phyloP scores from a whole-genome alignment of 1,140 invertebrate genomes.

The Calephelis nemesis region DNA sequence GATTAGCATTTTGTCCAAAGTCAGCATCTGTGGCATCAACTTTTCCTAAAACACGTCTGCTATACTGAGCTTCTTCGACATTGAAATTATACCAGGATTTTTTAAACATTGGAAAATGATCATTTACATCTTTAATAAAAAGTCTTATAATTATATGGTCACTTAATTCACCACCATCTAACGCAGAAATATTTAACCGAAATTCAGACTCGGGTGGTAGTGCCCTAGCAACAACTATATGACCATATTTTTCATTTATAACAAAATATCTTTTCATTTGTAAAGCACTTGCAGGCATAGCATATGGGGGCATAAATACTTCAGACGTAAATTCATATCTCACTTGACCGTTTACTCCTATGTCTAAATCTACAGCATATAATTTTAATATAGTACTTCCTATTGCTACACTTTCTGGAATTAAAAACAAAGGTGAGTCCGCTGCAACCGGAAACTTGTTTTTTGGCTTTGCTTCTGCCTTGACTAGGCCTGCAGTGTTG shows the following conservation, averaged over 20 bases:
- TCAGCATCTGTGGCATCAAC: constrained; percentile 89
- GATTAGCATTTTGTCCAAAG: constrained; percentile 86
- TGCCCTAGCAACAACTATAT: constrained; percentile 86
- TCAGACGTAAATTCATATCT: constrained; percentile 87
- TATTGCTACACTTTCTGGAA: constrained; percentile 89
- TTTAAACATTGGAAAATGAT: constrained; percentile 90
- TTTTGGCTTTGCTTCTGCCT: constrained; percentile 67
- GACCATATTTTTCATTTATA: constrained; percentile 86
- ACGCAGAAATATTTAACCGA: constrained; percentile 86
- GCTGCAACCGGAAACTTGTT: constrained; percentile 76
- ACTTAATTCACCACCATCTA: constrained; percentile 86
- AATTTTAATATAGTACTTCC: constrained; percentile 88
- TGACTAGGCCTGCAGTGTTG: constrained; percentile 47
- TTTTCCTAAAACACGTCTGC: constrained; percentile 84
- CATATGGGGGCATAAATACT: constrained; percentile 79
- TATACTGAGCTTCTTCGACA: constrained; percentile 87
- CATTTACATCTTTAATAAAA: constrained; percentile 89
- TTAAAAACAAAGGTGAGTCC: constrained; percentile 80
- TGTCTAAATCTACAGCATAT: constrained; percentile 90
- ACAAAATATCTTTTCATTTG: constrained; percentile 84
- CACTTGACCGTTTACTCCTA: constrained; percentile 85
- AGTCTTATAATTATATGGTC: constrained; percentile 85
- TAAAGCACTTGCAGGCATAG: constrained; percentile 60
- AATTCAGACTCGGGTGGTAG: constrained; percentile 89
- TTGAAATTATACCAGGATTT: constrained; percentile 91